phyloP scores from a whole-genome alignment of 2,888 invertebrate species.

The Andrena bucephala region DNA sequence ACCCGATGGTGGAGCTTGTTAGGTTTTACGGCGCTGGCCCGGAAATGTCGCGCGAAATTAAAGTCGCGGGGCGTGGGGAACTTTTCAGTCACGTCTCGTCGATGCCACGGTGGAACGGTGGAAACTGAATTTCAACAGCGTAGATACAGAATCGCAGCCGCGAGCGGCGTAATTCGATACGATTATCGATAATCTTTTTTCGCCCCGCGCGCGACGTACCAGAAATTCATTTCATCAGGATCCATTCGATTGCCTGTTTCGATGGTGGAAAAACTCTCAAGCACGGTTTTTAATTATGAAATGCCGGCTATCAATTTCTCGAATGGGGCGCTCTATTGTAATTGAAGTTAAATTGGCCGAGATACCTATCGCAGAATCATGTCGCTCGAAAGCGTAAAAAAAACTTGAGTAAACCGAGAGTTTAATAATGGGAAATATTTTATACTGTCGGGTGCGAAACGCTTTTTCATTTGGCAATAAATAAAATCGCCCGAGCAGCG shows the following conservation, averaged over 20 bases:
- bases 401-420: not conserved
- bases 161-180: not conserved
- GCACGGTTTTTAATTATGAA: conserved; percentile 34
- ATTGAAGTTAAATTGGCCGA: conserved; percentile 16
- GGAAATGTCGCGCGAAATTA: conserved; percentile 22
- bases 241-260: conserved; percentile 22
- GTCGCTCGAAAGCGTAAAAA: not conserved
- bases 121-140: not conserved
- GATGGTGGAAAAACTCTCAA: not conserved
- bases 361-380: conserved; percentile 4
- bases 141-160: not conserved
- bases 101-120: not conserved
- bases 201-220: not conserved
- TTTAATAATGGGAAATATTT: not conserved
- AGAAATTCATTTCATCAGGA: conserved; percentile 17
- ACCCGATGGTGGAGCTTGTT: conserved; percentile 21
- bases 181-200: not conserved
- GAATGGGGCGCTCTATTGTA: not conserved
- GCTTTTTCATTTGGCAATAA: too few relatives aligned
- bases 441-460: not conserved
- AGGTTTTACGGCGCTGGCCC: conserved; percentile 9
- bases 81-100: not conserved
- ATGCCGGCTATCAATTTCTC: conserved; percentile 23
- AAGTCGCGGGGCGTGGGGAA: not conserved
- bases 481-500: not conserved